Evolutionary conservation across 2,888 invertebrate genomes (phyloP).

Genomic region (Archips crataeganus): DNA sequence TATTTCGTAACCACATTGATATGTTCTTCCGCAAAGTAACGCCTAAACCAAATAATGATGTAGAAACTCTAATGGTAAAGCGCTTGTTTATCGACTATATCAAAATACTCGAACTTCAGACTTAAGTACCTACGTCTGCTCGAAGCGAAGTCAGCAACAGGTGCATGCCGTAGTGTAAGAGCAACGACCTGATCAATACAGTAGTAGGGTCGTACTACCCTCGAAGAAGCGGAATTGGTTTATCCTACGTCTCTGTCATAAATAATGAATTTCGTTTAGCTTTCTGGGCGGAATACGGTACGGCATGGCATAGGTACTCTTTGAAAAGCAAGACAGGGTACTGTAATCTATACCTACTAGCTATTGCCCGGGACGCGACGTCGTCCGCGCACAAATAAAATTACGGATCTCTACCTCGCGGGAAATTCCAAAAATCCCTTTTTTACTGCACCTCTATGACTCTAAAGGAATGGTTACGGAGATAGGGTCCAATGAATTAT

Average conservation of each 20-base stretch:
- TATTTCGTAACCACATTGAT: no score
- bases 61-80: no score
- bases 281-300: slow-evolving; percentile 25
- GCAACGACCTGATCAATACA: slow-evolving; percentile 40
- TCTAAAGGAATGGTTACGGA: no score
- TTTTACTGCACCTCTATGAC: no score
- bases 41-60: no score
- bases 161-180: slow-evolving; percentile 20
- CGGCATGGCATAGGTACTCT: not conserved
- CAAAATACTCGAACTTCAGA: not conserved
- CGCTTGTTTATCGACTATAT: no score
- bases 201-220: slow-evolving; percentile 24
- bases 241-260: slow-evolving; percentile 20
- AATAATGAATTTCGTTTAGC: slow-evolving; percentile 24
- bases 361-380: not conserved
- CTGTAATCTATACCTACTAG: not conserved
- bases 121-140: not conserved
- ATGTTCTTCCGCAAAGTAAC: no score
- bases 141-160: slow-evolving; percentile 29
- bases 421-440: no score
- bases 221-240: slow-evolving; percentile 23
- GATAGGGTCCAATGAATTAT: no score
- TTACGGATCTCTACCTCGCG: no score
- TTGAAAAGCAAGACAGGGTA: not conserved
- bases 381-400: no score